A percentile compares a stretch with the other conserved stretches of the same genome.
phyloP scores from a whole-genome alignment of 1,140 invertebrate species.

The Drosophila kurseongensis region DNA sequence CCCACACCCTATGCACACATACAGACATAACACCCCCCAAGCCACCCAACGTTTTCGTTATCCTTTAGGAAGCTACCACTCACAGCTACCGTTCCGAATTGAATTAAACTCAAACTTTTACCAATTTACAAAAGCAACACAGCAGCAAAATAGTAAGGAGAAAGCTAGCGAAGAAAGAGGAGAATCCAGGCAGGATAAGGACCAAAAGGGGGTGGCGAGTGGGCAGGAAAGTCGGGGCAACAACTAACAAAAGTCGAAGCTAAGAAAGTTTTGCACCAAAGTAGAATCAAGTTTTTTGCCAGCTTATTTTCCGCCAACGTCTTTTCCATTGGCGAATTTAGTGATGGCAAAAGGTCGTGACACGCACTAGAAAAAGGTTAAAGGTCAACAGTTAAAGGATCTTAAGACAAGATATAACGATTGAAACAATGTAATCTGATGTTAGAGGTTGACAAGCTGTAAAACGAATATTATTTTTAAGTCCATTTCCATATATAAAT shows the following conservation, averaged over 20 bases:
- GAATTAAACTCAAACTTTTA: slow-evolving; percentile 84
- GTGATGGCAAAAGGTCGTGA: slow-evolving; percentile 8
- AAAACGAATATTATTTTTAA: no score
- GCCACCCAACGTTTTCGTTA: slow-evolving; percentile 57
- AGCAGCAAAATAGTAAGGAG: slow-evolving; percentile 45
- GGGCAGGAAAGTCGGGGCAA: slow-evolving; percentile 14
- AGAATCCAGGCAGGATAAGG: slow-evolving; percentile 13
- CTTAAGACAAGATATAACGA: no score
- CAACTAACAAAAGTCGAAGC: slow-evolving; percentile 56
- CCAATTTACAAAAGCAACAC: slow-evolving; percentile 82
- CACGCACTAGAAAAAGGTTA: slow-evolving; percentile 1
- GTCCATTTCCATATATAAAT: no score
- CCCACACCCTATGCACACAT: slow-evolving; percentile 34
- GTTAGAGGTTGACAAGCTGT: no score
- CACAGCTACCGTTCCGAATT: slow-evolving; percentile 84
- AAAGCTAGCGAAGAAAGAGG: slow-evolving; percentile 15
- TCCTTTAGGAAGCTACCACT: slow-evolving; percentile 82
- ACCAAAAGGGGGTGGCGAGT: slow-evolving; percentile 1
- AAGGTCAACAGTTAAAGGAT: neutral
- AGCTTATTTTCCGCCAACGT: slow-evolving; percentile 77
- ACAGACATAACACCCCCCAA: slow-evolving; percentile 4
- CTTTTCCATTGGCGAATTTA: slow-evolving; percentile 59
- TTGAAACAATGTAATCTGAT: no score
- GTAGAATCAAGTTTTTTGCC: slow-evolving; percentile 72
- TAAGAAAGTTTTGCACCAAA: slow-evolving; percentile 74